Evolutionary conservation across 1,140 invertebrate genomes (phyloP).

Genomic region (Drosophila parabipectinata): DNA sequence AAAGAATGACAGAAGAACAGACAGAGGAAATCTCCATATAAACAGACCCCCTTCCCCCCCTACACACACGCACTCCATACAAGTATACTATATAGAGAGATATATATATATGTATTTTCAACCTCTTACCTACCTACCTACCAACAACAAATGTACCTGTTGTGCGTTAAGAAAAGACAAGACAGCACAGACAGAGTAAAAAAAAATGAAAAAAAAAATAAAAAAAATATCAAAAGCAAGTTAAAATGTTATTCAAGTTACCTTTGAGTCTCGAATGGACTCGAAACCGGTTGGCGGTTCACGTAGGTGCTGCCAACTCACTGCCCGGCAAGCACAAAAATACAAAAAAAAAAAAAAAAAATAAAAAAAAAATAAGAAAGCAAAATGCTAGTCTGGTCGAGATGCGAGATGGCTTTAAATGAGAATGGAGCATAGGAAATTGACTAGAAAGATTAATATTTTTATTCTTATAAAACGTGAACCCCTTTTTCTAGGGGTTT

Average conservation of each 20-base stretch:
- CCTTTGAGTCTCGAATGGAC: slow-evolving; percentile 37
- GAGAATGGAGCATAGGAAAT: slow-evolving; percentile 1
- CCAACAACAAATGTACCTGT: slow-evolving; percentile 58
- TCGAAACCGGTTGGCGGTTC: slow-evolving; percentile 52
- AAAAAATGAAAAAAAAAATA: slow-evolving; percentile 16
- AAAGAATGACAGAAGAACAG: slow-evolving; percentile 51
- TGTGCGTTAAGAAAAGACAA: slow-evolving; percentile 53
- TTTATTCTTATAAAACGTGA: neutral
- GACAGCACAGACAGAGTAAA: slow-evolving; percentile 31
- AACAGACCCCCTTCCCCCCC: slow-evolving; percentile 40
- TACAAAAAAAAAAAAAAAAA: slow-evolving; percentile 14
- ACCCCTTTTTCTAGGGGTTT: too few relatives aligned
- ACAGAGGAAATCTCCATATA: slow-evolving; percentile 61
- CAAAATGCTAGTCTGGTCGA: slow-evolving; percentile 27
- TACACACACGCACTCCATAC: slow-evolving; percentile 18
- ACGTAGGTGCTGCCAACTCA: slow-evolving; percentile 63
- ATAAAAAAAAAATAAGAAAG: slow-evolving; percentile 17
- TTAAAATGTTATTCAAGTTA: slow-evolving; percentile 60
- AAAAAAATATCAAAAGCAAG: slow-evolving; percentile 20
- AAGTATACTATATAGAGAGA: slow-evolving; percentile 27
- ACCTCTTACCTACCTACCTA: slow-evolving; percentile 16
- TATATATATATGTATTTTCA: slow-evolving; percentile 15
- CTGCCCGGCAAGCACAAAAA: slow-evolving; percentile 16
- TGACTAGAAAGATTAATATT: neutral
- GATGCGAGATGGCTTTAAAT: neutral